These are phyloP conservation scores for Hypomecis punctinalis DNA, from an alignment of 2,888 invertebrate genomes.

Conservation along the genomic window DNA sequence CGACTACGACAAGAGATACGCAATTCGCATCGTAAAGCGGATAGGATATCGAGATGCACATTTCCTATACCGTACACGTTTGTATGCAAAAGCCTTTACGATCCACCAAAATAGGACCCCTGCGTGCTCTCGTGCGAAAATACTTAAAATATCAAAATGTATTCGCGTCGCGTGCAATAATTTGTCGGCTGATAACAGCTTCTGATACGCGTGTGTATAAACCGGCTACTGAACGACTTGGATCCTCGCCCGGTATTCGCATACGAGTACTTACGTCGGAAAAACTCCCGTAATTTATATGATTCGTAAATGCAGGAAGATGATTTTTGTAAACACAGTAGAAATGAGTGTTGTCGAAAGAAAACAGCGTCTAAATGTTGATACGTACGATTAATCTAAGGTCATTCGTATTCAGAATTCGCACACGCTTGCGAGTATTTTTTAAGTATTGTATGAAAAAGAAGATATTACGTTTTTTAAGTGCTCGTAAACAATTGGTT, in stretches of 20 bases:
- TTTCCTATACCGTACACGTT: too few species aligned
- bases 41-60: too few species aligned
- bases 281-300: slow-evolving; percentile 1
- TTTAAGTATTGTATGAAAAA: too few species aligned
- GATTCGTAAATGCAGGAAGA: slow-evolving; percentile 3
- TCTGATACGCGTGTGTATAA: slow-evolving; percentile 22
- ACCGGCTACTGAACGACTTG: slow-evolving; percentile 32
- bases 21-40: too few species aligned
- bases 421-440: too few species aligned
- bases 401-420: too few species aligned
- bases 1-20: too few species aligned
- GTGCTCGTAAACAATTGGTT: too few species aligned
- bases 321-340: too few species aligned
- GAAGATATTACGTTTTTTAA: too few species aligned
- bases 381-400: too few species aligned
- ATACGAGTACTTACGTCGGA: slow-evolving; percentile 12
- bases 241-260: slow-evolving; percentile 40
- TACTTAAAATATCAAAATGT: slow-evolving; percentile 9
- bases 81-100: not conserved
- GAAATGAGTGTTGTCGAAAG: not conserved
- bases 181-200: slow-evolving; percentile 11
- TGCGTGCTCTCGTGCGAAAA: not conserved
- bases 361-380: not conserved
- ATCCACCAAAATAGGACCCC: not conserved
- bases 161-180: slow-evolving; percentile 11